Evolutionary conservation across 2,113 vertebrate genomes (phyloP).

Genomic region (Ondatra zibethicus): DNA sequence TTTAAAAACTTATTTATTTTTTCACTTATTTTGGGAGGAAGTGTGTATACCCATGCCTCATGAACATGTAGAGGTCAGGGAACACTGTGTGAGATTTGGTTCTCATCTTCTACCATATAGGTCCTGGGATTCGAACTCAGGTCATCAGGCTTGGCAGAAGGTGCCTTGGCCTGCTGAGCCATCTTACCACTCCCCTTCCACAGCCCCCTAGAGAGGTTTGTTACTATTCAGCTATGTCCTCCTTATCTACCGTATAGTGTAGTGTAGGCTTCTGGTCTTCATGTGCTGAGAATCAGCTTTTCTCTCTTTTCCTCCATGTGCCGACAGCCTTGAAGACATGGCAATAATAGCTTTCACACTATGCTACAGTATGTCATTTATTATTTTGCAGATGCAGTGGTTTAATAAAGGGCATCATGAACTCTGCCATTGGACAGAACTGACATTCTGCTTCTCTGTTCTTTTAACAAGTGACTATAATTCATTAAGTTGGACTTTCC

Average conservation of each 20-base stretch:
- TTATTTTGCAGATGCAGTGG: background rate
- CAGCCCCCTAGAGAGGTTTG: background rate
- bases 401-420: background rate
- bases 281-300: background rate
- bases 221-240: background rate
- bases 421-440: background rate
- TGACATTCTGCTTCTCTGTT: background rate
- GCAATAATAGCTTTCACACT: background rate
- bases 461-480: background rate
- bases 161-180: background rate
- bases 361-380: background rate
- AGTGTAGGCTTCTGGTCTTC: background rate
- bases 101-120: background rate
- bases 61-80: background rate
- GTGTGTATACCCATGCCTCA: background rate
- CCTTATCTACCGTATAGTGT: background rate
- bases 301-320: background rate
- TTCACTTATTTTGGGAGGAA: background rate
- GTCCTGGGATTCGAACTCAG: background rate
- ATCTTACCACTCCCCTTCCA: background rate
- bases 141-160: background rate
- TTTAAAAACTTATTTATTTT: background rate
- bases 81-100: background rate
- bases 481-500: background rate
- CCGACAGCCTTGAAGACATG: background rate